phyloP scores from a whole-genome alignment of 2,113 vertebrate species.

The Brevimyrus niger region DNA sequence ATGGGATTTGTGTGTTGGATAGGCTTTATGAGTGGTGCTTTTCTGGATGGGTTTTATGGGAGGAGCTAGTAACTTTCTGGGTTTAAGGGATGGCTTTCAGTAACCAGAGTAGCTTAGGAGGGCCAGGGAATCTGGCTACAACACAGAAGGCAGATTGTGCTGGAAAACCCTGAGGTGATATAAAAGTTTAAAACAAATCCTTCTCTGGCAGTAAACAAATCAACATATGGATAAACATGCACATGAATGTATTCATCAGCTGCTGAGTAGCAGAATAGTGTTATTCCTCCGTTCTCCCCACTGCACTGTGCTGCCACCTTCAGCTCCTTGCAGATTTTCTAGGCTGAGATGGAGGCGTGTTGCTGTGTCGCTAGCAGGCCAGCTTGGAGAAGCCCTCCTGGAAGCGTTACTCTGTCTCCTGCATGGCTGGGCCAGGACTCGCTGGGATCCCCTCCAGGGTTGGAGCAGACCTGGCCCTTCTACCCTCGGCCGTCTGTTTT shows the following conservation, averaged over 20 bases:
- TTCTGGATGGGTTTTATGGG: neutral
- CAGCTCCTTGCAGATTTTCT: constrained; percentile 52
- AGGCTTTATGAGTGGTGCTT: neutral
- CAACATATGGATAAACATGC: constrained; percentile 44
- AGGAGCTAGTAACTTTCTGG: neutral
- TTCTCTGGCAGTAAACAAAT: constrained; percentile 55
- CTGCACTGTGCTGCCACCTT: constrained; percentile 55
- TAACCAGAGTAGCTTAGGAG: neutral
- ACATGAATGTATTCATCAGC: constrained; percentile 50
- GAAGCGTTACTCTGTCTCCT: neutral
- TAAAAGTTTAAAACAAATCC: constrained; percentile 23
- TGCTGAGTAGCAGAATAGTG: constrained; percentile 37
- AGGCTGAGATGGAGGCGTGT: constrained; percentile 37
- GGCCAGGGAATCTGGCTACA: neutral
- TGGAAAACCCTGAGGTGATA: neutral
- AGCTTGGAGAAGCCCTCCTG: neutral
- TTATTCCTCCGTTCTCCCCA: constrained; percentile 16
- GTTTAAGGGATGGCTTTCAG: neutral
- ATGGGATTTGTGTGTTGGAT: neutral
- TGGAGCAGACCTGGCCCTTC: neutral
- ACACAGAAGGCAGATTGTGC: neutral
- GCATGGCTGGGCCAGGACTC: neutral
- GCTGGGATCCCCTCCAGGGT: neutral
- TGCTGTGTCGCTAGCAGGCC: neutral
- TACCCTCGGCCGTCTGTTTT: neutral